Base-by-base conservation (phyloP, 1,140 invertebrate genomes). In the Venustaconcha ellipsiformis region DNA sequence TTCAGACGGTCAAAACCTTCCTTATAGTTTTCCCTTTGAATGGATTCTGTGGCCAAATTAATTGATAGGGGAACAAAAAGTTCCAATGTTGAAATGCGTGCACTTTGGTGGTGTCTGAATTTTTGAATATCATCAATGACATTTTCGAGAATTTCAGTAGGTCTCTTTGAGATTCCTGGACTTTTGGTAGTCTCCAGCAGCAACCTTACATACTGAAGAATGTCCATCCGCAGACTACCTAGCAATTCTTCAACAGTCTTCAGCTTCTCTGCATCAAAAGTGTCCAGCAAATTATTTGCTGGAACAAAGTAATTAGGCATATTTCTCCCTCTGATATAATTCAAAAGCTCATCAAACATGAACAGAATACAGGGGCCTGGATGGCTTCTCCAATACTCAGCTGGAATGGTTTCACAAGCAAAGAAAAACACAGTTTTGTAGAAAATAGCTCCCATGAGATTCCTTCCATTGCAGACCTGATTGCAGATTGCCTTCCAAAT, bases 301-400 rank as follows among this genome's bases (percentile, higher is more conserved):
- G 14, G 18, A 13, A 76, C 48, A 37, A 76, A 76, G 30, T 76
- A 76, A 23, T 71, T 65, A 12, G 74, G 74, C 14, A 76, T 17
- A 56, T 59, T n/a, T 60, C 59, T 66, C 13, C 1, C 23, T 48
- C 23, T 58, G 14, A 76, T 20, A 26, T 30, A 66, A 5, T 64
- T 60, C 13, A 67, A 23, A 56, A 76, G 30, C 57, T 67, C 63
- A 26, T 70, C 57, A 2, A 76, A n/a, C 63, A 76, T 70, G 23
- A 63, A 70, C 0, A 70, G 12, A 14, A 76, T 37, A 48, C 74
- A 76, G 6, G 68, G 30, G 1, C 55, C 74, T 20, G 57, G 30
- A 37, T 26, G 15, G 12, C 60, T 65, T 57, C 60, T 30, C 74
- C 74, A 76, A 57, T 56, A 30, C n/a, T 76, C 74, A 0, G 23